Base-by-base conservation (phyloP, 2,888 invertebrate species). In the Acleris holmiana region DNA sequence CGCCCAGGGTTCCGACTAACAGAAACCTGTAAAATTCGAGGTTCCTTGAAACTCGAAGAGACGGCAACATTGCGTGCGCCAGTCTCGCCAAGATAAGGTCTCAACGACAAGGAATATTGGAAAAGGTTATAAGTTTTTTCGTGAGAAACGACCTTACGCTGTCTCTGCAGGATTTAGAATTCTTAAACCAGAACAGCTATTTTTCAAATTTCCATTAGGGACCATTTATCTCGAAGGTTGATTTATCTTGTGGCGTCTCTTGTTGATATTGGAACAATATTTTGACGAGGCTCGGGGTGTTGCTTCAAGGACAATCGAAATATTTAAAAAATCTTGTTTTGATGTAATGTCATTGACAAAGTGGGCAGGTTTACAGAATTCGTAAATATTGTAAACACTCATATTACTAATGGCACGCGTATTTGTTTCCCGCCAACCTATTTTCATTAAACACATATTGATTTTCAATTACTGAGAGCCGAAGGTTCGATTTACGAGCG, bases 21-120 rank as follows among this genome's bases (percentile, higher is more conserved):
- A 67, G 70, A 69, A 71, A 76, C 77, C 82, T 79, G 79, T 78
- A 79, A 76, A 80, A 78, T 78, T 76, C 70, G 72, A 67, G 75
- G 74, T 72, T 72, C 73, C 71, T 71, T 73, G 69, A 75, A 75
- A 71, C 75, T 74, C 74, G 70, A 74, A 73, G 69, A 69, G 74
- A 73, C 57, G 67, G 70, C 63, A 67, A 79, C 74, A 71, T 84
- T 85, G 87, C 85, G 86, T 87, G 84, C 76, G 74, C 72, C 76
- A 77, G 75, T 69, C 71, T 75, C 70, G 69, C 69, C 68, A 71
- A 80, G 82, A 83, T 83, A 85, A 84, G 81, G 80, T 75, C 70
- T 73, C 72, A 55, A 80, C 77, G 74, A 75, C 80, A 75, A 73
- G 73, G 70, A 74, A 82, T 81, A 79, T 81, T 82, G 71, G 76